Percentiles rank a stretch among this genome's conserved stretches.
These are phyloP conservation scores for Diplosoma virens DNA, from an alignment of 23 tunicate species.

Conservation along the genomic window DNA sequence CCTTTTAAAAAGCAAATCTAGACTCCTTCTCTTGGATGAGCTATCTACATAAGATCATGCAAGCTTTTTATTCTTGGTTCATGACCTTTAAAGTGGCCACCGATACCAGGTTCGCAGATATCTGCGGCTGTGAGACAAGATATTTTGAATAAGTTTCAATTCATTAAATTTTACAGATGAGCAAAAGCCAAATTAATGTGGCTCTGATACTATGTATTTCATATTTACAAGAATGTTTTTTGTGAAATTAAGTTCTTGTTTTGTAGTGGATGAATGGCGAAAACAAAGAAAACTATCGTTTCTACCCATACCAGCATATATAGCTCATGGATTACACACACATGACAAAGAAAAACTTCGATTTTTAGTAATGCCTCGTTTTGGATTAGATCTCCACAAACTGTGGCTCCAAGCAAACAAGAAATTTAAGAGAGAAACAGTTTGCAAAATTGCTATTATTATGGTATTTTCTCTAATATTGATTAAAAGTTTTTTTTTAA, in stretches of 20 bases:
- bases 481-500: too few species aligned
- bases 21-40: too few species aligned
- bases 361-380: constrained; percentile 97
- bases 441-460: constrained; percentile 68
- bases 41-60: too few species aligned
- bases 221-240: too few species aligned
- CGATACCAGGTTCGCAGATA: too few species aligned
- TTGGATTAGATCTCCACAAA: constrained; percentile 88
- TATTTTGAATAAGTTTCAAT: too few species aligned
- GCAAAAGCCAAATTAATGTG: not conserved
- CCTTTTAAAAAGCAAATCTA: too few species aligned
- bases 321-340: constrained; percentile 77
- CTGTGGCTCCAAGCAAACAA: constrained; percentile 71
- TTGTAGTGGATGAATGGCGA: constrained; percentile 66
- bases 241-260: not conserved
- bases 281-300: constrained; percentile 38
- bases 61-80: too few species aligned
- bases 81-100: too few species aligned
- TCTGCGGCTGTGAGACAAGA: too few species aligned
- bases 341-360: constrained; percentile 47
- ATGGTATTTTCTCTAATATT: constrained; percentile 65
- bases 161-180: not conserved
- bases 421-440: constrained; percentile 59
- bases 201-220: too few species aligned
- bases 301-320: constrained; percentile 65